phyloP scores from a whole-genome alignment of 2,797 vertebrate genomes.

The Ctenosaura bakeri region DNA sequence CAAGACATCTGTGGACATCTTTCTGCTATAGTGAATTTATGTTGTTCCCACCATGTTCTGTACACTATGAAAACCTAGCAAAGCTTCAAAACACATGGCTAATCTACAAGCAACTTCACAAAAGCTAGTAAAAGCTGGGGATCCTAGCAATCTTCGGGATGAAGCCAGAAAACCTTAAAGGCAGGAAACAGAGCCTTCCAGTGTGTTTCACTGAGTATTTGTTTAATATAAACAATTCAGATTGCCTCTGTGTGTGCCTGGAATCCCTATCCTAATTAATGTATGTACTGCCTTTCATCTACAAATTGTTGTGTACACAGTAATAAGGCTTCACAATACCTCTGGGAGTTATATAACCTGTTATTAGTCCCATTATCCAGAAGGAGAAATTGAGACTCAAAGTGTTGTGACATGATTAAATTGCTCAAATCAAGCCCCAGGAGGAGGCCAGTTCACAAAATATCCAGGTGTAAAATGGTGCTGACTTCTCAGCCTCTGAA shows the following conservation, averaged over 20 bases:
- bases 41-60: neutral
- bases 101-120: neutral
- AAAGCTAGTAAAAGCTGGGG: neutral
- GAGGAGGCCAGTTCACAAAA: neutral
- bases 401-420: neutral
- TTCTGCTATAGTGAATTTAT: neutral
- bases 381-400: slow-evolving; percentile 17
- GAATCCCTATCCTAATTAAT: slow-evolving; percentile 23
- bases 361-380: slow-evolving; percentile 25
- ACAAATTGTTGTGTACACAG: slow-evolving; percentile 11
- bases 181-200: neutral
- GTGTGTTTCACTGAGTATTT: neutral
- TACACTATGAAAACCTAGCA: neutral
- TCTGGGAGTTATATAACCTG: neutral
- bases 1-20: neutral
- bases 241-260: neutral
- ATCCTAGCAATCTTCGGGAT: neutral
- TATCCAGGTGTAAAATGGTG: neutral
- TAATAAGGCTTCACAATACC: slow-evolving; percentile 13
- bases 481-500: neutral
- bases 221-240: slow-evolving; percentile 5
- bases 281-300: slow-evolving; percentile 13
- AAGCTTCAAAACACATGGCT: neutral
- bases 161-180: slow-evolving; percentile 1
- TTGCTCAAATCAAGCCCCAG: neutral